These are phyloP conservation scores for Myripristis murdjan DNA, from an alignment of 2,797 vertebrate genomes.

Conservation along the genomic window DNA sequence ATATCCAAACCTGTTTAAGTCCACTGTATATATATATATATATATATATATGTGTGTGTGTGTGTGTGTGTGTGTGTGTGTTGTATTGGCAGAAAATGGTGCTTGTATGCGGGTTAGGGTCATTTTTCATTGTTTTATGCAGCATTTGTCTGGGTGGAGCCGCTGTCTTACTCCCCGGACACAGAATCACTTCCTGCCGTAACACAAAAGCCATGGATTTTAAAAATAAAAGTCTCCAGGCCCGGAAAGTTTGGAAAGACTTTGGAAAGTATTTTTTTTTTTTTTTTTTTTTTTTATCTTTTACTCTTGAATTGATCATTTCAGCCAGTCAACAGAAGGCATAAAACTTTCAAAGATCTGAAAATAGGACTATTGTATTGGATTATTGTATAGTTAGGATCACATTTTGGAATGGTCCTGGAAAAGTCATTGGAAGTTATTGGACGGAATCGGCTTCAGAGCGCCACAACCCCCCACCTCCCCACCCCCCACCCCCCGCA, in stretches of 20 bases:
- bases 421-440: no score
- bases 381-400: no score
- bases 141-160: no score
- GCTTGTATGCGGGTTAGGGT: not conserved
- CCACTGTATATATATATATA: not conserved
- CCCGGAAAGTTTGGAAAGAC: not conserved
- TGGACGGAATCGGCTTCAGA: no score
- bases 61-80: not conserved
- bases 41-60: not conserved
- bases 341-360: no score
- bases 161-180: constrained; percentile 8
- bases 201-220: not conserved
- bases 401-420: no score
- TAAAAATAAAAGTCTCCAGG: constrained; percentile 13
- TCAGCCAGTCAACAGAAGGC: not conserved
- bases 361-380: no score
- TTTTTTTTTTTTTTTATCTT: not conserved
- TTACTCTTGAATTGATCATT: no score
- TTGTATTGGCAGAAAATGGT: not conserved
- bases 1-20: not conserved
- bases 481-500: constrained; percentile 9
- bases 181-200: not conserved
- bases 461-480: no score
- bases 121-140: constrained; percentile 8
- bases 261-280: not conserved